Evolutionary conservation across 2,113 vertebrate species (phyloP).

Genomic region (Leucopsar rothschildi): DNA sequence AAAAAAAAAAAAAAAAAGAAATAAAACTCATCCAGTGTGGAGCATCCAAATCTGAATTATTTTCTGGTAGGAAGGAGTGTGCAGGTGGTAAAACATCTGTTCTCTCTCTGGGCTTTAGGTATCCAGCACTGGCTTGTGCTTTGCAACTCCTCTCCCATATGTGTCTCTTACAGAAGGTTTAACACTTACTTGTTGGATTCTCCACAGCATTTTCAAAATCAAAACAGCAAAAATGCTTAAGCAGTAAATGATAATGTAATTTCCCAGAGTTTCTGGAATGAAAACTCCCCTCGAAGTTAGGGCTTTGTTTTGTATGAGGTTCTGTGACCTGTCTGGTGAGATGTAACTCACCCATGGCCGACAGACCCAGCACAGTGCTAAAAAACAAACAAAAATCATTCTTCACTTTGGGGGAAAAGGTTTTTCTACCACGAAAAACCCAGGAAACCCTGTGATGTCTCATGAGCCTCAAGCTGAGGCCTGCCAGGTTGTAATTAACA

Average conservation of each 20-base stretch:
- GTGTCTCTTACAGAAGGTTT: neutral
- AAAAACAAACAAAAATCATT: neutral
- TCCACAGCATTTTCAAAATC: neutral
- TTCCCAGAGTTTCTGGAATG: neutral
- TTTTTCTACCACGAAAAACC: neutral
- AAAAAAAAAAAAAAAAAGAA: neutral
- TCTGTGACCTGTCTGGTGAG: neutral
- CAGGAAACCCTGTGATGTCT: neutral
- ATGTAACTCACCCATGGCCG: neutral
- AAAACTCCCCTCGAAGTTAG: neutral
- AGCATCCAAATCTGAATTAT: constrained; percentile 28
- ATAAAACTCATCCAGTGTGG: neutral
- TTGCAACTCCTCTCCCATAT: neutral
- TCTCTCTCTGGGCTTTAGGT: constrained; percentile 50
- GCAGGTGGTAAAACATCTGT: constrained; percentile 66
- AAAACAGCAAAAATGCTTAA: neutral
- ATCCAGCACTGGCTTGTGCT: constrained; percentile 19
- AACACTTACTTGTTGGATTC: constrained; percentile 3
- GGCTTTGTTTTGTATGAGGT: neutral
- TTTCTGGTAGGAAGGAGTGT: neutral
- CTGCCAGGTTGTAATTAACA: constrained; percentile 42
- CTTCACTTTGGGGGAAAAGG: neutral
- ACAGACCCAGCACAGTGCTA: accelerated
- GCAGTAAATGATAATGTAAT: neutral
- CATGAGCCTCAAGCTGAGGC: constrained; percentile 6